Base-by-base conservation (phyloP, 2,888 invertebrate genomes). In the Dicyrtoma fusca region DNA sequence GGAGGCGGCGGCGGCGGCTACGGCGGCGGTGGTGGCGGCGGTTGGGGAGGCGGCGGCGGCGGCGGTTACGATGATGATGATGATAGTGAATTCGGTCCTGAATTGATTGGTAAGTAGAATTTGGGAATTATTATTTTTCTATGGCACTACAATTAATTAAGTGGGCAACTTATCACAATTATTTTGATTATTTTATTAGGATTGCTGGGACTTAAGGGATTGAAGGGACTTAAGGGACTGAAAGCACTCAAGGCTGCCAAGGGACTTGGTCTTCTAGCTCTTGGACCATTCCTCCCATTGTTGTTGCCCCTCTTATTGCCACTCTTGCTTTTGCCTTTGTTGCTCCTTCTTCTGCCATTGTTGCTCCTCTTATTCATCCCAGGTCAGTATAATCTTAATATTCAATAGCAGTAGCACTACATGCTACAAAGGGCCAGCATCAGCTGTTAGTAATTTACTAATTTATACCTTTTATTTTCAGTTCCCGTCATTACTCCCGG, bases 221-320 rank as follows among this genome's bases (percentile, higher is more conserved):
- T 74, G 1, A 74, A 74, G 47, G 74, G 74, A n/a, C 49, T 74
- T 0, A 73, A 73, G 57, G 73, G 64, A 14, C 14, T 71, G 26
- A 71, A 71, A 34, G 71, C 71, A n/a, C 2, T 71, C n/a, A 71
- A 71, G 21, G 71, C 71, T 14, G 71, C 62, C 10, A 71, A 71
- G 23, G 62, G 47, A 42, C 23, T 64, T 4, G 71, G 71, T 14
- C 55, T 64, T 44, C 55, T 71, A 5, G 71, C 71, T 64, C 49
- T 71, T 6, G 55, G 53, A 23, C 71, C 71, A 25, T 23, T 70
- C 13, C 21, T 70, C n/a, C 70, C 70, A 19, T n/a, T 71, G 13
- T n/a, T 64, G 21, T 34, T 71, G 3, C 71, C 71, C 17, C 47
- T 71, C 13, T 63, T 71, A 23, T 42, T 71, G 55, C 71, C 71